These are phyloP conservation scores for Lycopodina hypogea DNA, from an alignment of 37 sponge, comb jelly and placozoan species.

Conservation along the genomic window DNA sequence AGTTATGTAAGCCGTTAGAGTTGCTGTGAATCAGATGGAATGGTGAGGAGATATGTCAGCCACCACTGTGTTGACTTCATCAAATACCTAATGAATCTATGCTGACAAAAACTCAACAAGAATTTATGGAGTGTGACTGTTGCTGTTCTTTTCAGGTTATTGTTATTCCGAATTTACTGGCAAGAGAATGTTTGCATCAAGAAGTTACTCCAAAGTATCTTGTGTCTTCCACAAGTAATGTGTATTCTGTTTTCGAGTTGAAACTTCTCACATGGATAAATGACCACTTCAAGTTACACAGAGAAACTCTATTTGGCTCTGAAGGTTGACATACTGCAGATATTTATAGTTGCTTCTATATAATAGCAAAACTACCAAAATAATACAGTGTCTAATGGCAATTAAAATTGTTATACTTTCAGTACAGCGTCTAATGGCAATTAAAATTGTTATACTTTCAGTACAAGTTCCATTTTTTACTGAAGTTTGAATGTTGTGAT, in stretches of 20 bases:
- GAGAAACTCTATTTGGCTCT: conserved; percentile 25
- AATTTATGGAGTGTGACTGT: too few relatives aligned
- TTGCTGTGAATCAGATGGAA: too few relatives aligned
- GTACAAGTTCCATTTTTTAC: neutral
- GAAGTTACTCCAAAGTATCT: neutral
- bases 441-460: conserved; percentile 1
- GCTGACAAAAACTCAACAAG: too few relatives aligned
- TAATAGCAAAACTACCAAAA: too few relatives aligned
- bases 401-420: neutral
- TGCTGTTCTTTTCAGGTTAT: conserved; percentile 47
- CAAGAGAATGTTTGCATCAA: neutral
- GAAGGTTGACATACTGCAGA: neutral
- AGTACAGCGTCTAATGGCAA: too few relatives aligned
- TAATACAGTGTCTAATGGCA: too few relatives aligned
- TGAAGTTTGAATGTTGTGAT: too few relatives aligned
- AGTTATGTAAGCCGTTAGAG: too few relatives aligned
- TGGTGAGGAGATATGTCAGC: too few relatives aligned
- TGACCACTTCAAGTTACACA: conserved; percentile 63
- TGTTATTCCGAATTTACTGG: conserved; percentile 37
- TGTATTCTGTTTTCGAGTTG: conserved; percentile 63
- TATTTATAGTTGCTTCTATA: too few relatives aligned
- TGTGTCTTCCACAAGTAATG: conserved; percentile 36
- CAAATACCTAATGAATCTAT: too few relatives aligned
- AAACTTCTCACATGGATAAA: conserved; percentile 77
- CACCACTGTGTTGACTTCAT: too few relatives aligned